These are phyloP conservation scores for Myzus persicae DNA, from an alignment of 1,140 invertebrate genomes.

Conservation along the genomic window DNA sequence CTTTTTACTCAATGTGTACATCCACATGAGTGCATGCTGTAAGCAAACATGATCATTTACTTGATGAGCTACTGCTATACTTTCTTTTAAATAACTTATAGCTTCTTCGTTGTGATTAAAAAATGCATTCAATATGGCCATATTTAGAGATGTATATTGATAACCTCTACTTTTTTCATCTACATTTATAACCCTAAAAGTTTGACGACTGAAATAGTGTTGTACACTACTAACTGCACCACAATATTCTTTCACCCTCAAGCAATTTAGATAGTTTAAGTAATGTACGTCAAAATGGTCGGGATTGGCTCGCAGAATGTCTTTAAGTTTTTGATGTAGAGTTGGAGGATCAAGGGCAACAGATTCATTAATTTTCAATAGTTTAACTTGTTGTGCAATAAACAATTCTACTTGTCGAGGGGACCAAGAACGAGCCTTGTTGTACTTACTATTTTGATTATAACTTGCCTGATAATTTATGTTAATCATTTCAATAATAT, in stretches of 20 bases:
- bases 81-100: constrained; percentile 80
- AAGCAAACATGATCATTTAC: constrained; percentile 84
- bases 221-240: constrained; percentile 84
- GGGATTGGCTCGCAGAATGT: constrained; percentile 81
- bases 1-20: constrained; percentile 72
- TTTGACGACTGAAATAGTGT: constrained; percentile 82
- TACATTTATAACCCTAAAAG: constrained; percentile 63
- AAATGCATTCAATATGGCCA: constrained; percentile 81
- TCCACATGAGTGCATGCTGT: constrained; percentile 84
- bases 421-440: constrained; percentile 73
- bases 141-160: constrained; percentile 87
- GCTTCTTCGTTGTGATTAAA: constrained; percentile 74
- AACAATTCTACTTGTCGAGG: constrained; percentile 87
- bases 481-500: constrained; percentile 24
- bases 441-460: constrained; percentile 64
- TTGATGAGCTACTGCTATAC: constrained; percentile 87
- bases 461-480: constrained; percentile 50
- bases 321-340: constrained; percentile 78
- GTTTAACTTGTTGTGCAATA: constrained; percentile 82
- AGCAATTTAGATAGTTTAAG: constrained; percentile 87
- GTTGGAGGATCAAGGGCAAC: constrained; percentile 78
- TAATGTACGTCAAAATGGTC: constrained; percentile 88
- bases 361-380: constrained; percentile 81
- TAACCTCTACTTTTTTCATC: constrained; percentile 79
- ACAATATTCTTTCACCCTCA: constrained; percentile 86